Percentiles rank a stretch among this genome's conserved stretches.
phyloP scores from a whole-genome alignment of 2,797 vertebrate genomes.

The Distichodus sexfasciatus region DNA sequence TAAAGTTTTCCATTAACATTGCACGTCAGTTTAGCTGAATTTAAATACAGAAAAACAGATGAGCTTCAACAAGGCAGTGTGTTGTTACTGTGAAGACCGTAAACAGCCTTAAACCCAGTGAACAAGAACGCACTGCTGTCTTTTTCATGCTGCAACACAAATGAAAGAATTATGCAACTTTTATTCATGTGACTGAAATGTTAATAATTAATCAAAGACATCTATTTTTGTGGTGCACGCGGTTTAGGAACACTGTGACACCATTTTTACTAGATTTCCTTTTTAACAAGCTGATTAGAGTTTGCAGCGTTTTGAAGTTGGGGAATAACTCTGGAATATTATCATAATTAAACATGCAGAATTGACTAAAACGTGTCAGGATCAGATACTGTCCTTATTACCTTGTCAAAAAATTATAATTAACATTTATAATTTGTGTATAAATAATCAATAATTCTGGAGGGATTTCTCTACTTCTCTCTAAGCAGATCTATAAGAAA shows the following conservation, averaged over 20 bases:
- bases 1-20: too few relatives aligned
- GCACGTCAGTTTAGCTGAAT: too few relatives aligned
- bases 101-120: too few relatives aligned
- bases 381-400: conserved; percentile 17
- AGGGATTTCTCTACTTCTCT: too few relatives aligned
- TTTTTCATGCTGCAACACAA: background rate
- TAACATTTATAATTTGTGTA: too few relatives aligned
- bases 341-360: conserved; percentile 1
- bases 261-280: background rate
- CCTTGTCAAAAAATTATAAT: too few relatives aligned
- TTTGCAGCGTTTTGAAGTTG: background rate
- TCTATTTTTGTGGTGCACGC: background rate
- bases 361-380: background rate
- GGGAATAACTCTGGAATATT: background rate
- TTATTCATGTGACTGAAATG: background rate
- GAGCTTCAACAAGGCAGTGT: too few relatives aligned
- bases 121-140: background rate
- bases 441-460: too few relatives aligned
- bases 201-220: background rate
- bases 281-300: background rate
- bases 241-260: background rate
- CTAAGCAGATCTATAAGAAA: too few relatives aligned
- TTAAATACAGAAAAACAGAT: too few relatives aligned
- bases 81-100: too few relatives aligned
- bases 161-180: background rate